A percentile compares a stretch with the other conserved stretches of the same genome.
Conservation (phyloP, 1,140 invertebrate species). For the Drosophila prosaltans region DNA sequence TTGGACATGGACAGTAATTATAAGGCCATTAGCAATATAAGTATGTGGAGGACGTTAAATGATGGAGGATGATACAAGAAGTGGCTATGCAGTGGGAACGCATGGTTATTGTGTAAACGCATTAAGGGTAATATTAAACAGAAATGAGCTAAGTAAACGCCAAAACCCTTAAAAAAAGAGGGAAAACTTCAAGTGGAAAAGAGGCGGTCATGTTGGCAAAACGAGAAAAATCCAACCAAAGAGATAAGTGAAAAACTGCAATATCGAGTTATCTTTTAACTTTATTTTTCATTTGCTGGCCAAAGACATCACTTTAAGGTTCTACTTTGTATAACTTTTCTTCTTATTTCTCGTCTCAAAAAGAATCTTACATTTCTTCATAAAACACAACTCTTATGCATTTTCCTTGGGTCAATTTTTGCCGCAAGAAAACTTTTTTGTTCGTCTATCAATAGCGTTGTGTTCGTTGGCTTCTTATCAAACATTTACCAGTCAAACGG, state of each 20-base stretch:
- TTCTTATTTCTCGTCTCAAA: background rate
- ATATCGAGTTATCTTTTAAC: too few relatives aligned
- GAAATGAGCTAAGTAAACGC: conserved; percentile 67
- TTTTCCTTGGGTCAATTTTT: conserved; percentile 29
- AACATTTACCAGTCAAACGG: conserved; percentile 61
- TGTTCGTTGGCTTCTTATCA: conserved; percentile 54
- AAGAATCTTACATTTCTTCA: background rate
- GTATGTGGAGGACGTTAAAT: conserved; percentile 6
- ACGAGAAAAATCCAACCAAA: too few relatives aligned
- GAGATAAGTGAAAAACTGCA: too few relatives aligned
- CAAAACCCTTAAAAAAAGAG: conserved; percentile 26
- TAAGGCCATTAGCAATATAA: conserved; percentile 70
- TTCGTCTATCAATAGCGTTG: conserved; percentile 55
- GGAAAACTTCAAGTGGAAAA: background rate
- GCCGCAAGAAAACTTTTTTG: conserved; percentile 30
- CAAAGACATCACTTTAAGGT: background rate
- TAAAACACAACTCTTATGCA: background rate
- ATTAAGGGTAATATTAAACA: conserved; percentile 74
- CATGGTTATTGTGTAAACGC: conserved; percentile 79
- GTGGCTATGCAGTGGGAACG: conserved; percentile 23
- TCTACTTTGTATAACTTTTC: background rate
- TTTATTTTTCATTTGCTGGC: background rate
- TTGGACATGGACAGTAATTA: conserved; percentile 72
- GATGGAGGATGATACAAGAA: background rate
- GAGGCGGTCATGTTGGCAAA: background rate